Conservation (phyloP, 2,113 vertebrate species). For the Furnarius figulus region DNA sequence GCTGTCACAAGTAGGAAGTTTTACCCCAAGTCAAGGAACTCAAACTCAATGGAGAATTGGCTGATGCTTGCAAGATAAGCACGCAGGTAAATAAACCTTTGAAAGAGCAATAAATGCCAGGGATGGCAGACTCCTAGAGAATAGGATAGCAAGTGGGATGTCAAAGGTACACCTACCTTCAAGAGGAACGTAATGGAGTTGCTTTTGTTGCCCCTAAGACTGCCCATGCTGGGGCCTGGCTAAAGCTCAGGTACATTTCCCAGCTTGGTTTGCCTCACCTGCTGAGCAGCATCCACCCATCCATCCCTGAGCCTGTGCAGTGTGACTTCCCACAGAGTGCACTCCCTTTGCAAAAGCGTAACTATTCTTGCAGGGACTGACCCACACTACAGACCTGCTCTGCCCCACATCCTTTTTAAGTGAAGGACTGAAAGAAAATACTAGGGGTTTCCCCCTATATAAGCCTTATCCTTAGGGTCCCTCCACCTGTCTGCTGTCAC, state of each 20-base stretch:
- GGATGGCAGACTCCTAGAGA: neutral
- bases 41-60: neutral
- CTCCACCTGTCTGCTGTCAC: neutral
- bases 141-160: neutral
- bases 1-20: neutral
- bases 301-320: too few species aligned
- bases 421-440: neutral
- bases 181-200: too few species aligned
- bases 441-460: too few species aligned
- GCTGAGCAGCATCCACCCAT: neutral
- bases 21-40: neutral
- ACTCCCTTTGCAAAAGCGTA: neutral
- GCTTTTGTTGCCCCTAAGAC: too few species aligned
- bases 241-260: neutral
- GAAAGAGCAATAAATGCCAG: neutral
- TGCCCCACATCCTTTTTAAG: neutral
- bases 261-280: fast-evolving
- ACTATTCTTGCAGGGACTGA: neutral
- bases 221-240: neutral
- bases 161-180: too few species aligned
- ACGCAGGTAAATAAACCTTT: neutral
- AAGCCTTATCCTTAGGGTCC: neutral
- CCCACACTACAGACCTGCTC: neutral
- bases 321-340: fast-evolving
- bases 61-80: neutral